Evolutionary conservation across 2,797 vertebrate species (phyloP).

Genomic region (Vireo griseus): DNA sequence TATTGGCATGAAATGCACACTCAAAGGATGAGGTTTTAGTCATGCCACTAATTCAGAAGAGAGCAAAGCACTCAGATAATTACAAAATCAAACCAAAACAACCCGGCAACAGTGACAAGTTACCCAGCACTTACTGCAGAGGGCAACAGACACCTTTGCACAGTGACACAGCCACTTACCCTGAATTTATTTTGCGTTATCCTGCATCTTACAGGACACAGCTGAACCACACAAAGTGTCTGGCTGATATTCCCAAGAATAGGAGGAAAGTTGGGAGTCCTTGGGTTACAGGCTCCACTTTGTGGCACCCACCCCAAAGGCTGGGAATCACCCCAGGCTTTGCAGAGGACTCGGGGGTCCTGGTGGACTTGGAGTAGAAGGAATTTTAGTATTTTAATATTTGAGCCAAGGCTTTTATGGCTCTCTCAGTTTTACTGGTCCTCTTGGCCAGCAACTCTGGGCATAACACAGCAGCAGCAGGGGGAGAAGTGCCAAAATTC

Average conservation of each 20-base stretch:
- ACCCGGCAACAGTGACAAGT: neutral
- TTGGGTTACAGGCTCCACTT: neutral
- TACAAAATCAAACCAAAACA: neutral
- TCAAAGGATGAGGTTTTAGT: neutral
- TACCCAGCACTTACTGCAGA: neutral
- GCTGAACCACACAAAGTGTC: neutral
- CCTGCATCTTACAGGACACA: neutral
- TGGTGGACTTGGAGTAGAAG: neutral
- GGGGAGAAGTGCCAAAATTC: neutral
- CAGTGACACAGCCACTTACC: neutral
- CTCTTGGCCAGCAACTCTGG: neutral
- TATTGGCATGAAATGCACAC: neutral
- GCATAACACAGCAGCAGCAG: neutral
- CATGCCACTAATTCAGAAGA: neutral
- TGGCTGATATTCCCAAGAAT: neutral
- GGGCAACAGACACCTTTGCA: neutral
- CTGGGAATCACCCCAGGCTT: neutral
- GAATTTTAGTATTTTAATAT: neutral
- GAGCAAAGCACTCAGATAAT: neutral
- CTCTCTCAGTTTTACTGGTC: neutral
- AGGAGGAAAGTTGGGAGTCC: neutral
- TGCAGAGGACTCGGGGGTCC: neutral
- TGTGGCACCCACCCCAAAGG: neutral
- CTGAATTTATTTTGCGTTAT: fast-evolving
- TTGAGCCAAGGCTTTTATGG: neutral